phyloP scores from a whole-genome alignment of 1,140 invertebrate genomes.

The Leptestheria dahalacensis region DNA sequence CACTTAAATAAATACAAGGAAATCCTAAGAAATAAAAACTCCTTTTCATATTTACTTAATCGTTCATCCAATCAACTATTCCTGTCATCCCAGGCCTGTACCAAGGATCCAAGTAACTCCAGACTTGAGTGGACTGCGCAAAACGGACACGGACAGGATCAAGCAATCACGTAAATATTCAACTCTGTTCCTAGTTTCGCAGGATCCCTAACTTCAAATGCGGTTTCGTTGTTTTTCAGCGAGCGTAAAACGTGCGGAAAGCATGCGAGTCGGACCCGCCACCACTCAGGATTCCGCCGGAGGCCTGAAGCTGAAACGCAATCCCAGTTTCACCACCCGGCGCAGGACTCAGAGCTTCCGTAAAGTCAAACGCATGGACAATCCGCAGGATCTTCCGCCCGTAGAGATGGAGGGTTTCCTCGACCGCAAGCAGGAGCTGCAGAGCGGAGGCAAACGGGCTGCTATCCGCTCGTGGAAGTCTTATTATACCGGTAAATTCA shows the following conservation, averaged over 20 bases:
- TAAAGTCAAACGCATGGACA: constrained; percentile 43
- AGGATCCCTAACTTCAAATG: not conserved
- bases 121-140: not conserved
- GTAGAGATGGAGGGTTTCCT: constrained; percentile 81
- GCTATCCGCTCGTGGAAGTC: constrained; percentile 89
- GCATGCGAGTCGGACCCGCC: constrained; percentile 57
- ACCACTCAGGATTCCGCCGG: constrained; percentile 5
- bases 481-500: constrained; percentile 56
- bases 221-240: not conserved
- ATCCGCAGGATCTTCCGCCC: constrained; percentile 56
- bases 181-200: not conserved
- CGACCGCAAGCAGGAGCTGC: constrained; percentile 88
- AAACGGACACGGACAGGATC: not conserved
- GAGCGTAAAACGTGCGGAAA: constrained; percentile 59
- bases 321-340: constrained; percentile 81
- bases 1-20: too few species aligned
- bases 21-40: too few species aligned
- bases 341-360: constrained; percentile 74
- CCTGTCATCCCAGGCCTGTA: not conserved
- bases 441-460: constrained; percentile 82
- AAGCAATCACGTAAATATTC: not conserved
- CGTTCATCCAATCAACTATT: not conserved
- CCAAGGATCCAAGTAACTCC: not conserved
- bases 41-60: not conserved
- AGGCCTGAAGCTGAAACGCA: constrained; percentile 49